Evolutionary conservation across 1,140 invertebrate genomes (phyloP), one percentile per base, ranked within the genome.

Genomic region (Coelopa frigida): DNA sequence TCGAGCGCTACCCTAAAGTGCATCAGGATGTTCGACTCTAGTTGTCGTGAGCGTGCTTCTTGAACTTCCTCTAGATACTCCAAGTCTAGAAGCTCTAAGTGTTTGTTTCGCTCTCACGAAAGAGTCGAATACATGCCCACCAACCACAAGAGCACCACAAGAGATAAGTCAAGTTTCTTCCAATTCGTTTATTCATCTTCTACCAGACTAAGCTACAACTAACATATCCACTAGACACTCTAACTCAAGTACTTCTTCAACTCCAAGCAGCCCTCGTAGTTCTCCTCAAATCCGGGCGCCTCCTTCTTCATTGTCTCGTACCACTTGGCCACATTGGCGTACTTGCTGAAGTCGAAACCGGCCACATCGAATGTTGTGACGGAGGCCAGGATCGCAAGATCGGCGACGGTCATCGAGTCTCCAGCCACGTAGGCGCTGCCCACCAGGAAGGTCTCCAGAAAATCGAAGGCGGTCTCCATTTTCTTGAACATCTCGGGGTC

Each of bases 251-350:
- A 59, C 41, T 57, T 63, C 59, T 76, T 77, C 65, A 77, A 77
- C 15, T 72, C 72, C 29, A 70, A 68, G 48, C 73, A 59, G 3
- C 75, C 77, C 22, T 72, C 73, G 56, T 72, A 79, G 59, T 89
- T 88, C 32, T 81, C 75, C 56, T 85, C 83, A 68, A 86, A 89
- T 21, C 80, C 84, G 3, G 83, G 81, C 8, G 81, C 78, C 4
- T 78, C 76, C 26, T 69, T 70, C 67, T 85, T 85, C 31, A 82
- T 76, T 40, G 75, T 80, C 27, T 80, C 75, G 52, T 80, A 75
- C 85, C 87, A 90, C 48, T 73, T 76, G 33, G 55, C 63, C 36
- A 89, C 75, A 51, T 88, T 85, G 12, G 74, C 65, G 63, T 81
- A 88, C 55, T 79, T 77, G 31, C 74, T 72, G 31, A 87, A 62